Conservation (phyloP, 2,113 vertebrate species). For the Atherinomorus stipes region DNA sequence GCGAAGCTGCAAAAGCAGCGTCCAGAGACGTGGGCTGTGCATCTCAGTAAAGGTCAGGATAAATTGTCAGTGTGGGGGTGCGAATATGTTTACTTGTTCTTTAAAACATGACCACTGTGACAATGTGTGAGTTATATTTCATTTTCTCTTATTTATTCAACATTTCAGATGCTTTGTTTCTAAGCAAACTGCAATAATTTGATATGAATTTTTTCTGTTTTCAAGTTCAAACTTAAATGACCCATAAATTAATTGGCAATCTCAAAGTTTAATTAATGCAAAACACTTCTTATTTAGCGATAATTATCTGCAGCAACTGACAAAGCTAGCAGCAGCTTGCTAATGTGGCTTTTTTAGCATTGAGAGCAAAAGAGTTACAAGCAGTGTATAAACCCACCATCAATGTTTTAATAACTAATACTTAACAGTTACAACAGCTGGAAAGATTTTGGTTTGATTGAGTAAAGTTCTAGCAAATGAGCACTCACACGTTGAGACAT, state of each 20-base stretch:
- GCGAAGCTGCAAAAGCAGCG: background rate
- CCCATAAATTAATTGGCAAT: background rate
- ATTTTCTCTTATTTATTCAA: background rate
- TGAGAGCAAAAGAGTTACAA: no score
- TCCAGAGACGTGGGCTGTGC: background rate
- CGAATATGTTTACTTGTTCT: background rate
- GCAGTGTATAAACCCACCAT: no score
- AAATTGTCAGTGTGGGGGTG: background rate
- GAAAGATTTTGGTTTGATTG: background rate
- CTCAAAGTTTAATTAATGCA: background rate
- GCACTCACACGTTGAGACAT: no score
- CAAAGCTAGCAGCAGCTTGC: background rate
- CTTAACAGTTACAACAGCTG: background rate
- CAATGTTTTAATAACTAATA: no score
- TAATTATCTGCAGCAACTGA: background rate
- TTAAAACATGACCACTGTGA: background rate
- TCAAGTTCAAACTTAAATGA: background rate
- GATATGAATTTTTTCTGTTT: background rate
- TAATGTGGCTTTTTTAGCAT: background rate
- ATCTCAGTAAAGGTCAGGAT: slow-evolving; percentile 1
- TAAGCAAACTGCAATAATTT: background rate
- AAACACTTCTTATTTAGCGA: background rate
- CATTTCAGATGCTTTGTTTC: background rate
- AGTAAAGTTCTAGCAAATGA: no score
- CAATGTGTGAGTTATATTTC: background rate